Conservation (phyloP, 2,888 invertebrate genomes). For the Calephelis perditalis region DNA sequence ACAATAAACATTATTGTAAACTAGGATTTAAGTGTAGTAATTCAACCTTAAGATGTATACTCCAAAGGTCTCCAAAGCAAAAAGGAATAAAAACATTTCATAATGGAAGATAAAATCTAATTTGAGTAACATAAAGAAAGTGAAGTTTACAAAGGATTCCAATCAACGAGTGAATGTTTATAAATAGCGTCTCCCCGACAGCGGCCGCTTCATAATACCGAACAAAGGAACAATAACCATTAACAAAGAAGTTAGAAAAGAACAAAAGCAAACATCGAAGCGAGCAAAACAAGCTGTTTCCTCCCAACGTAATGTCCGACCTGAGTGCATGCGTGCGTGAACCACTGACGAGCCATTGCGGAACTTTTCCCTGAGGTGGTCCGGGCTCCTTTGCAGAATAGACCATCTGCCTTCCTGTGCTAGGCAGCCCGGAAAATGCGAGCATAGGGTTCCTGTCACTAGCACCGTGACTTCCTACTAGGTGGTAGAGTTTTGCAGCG, state of each 20-base stretch:
- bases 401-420: no score
- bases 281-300: slow-evolving; percentile 58
- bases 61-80: background rate
- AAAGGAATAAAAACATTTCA: slow-evolving; percentile 15
- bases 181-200: slow-evolving; percentile 50
- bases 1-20: no score
- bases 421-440: no score
- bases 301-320: slow-evolving; percentile 55
- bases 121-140: slow-evolving; percentile 39
- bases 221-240: slow-evolving; percentile 66
- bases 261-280: slow-evolving; percentile 61
- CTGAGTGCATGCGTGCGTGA: slow-evolving; percentile 43
- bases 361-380: slow-evolving; percentile 22
- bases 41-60: no score
- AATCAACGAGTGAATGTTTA: slow-evolving; percentile 57
- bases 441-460: no score
- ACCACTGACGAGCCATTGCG: slow-evolving; percentile 43
- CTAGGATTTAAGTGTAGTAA: no score
- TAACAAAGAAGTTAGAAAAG: slow-evolving; percentile 66
- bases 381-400: no score
- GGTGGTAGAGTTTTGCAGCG: no score
- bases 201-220: slow-evolving; percentile 49
- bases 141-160: slow-evolving; percentile 44
- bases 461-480: no score
- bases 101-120: slow-evolving; percentile 32